These are phyloP conservation scores for Colostygia pectinataria DNA, from an alignment of 2,888 invertebrate genomes.

Conservation along the genomic window DNA sequence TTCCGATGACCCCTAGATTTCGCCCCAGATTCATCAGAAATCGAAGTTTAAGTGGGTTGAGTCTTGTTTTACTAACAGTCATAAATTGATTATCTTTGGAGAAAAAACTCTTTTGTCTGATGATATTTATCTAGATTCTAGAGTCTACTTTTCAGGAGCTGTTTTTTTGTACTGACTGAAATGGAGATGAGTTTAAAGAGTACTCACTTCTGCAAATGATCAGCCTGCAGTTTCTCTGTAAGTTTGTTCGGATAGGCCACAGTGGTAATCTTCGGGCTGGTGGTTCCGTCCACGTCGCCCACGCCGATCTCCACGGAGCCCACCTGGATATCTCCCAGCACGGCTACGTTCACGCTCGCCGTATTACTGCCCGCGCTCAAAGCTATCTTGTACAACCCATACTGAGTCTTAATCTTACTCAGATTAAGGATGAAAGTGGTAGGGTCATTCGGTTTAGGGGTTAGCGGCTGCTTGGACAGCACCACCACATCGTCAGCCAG, in stretches of 20 bases:
- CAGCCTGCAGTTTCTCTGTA: conserved; percentile 88
- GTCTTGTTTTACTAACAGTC: too few relatives aligned
- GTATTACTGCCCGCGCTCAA: conserved; percentile 87
- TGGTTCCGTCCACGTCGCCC: conserved; percentile 94
- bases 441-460: conserved; percentile 79
- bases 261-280: conserved; percentile 89
- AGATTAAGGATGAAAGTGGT: conserved; percentile 90
- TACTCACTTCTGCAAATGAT: conserved; percentile 92
- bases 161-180: too few relatives aligned
- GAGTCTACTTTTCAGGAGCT: too few relatives aligned
- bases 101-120: too few relatives aligned
- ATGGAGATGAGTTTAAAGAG: too few relatives aligned
- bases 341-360: conserved; percentile 85
- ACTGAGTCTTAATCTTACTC: conserved; percentile 88
- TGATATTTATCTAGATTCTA: too few relatives aligned
- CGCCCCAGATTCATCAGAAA: too few relatives aligned
- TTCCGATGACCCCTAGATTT: too few relatives aligned
- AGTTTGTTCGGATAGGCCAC: conserved; percentile 89
- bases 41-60: too few relatives aligned
- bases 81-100: too few relatives aligned
- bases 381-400: conserved; percentile 93
- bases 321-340: conserved; percentile 89
- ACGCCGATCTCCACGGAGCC: conserved; percentile 93
- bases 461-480: conserved; percentile 85
- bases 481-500: conserved; percentile 89